Percentiles rank a stretch among this genome's conserved stretches.
Conservation (phyloP, 1,140 invertebrate species). For the Grapholita molesta region DNA sequence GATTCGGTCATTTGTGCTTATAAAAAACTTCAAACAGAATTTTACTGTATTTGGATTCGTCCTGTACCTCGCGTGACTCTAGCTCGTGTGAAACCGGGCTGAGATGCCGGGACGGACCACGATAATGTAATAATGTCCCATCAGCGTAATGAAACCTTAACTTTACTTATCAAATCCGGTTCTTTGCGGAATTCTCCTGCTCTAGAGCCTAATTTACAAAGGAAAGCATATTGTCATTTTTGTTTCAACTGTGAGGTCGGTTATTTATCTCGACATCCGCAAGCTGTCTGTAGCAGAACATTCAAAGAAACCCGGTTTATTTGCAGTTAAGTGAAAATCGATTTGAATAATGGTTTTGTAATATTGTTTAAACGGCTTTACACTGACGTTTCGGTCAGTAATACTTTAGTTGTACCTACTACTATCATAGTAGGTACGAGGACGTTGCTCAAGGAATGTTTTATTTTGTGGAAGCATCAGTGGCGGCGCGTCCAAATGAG, state of each 20-base stretch:
- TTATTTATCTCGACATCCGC: neutral
- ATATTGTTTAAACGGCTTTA: neutral
- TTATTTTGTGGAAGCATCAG: no score
- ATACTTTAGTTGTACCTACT: neutral
- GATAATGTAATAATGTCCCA: constrained; percentile 5
- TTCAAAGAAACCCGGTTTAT: neutral
- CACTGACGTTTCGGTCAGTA: neutral
- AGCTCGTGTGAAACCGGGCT: neutral
- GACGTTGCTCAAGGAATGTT: neutral
- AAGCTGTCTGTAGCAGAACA: neutral
- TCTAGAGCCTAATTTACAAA: neutral
- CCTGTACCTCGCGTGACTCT: neutral
- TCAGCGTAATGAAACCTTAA: constrained; percentile 7
- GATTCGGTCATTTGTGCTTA: no score
- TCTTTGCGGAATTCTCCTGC: neutral
- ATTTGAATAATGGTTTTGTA: neutral
- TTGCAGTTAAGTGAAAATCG: neutral
- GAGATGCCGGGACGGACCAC: neutral
- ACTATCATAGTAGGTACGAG: neutral
- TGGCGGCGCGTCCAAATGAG: no score
- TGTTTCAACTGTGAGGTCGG: neutral
- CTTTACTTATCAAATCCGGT: neutral
- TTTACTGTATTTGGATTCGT: neutral
- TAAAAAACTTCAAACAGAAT: no score
- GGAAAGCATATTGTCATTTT: neutral